These are phyloP conservation scores for Xiphophorus hellerii DNA, from an alignment of 2,113 vertebrate genomes.

Conservation along the genomic window DNA sequence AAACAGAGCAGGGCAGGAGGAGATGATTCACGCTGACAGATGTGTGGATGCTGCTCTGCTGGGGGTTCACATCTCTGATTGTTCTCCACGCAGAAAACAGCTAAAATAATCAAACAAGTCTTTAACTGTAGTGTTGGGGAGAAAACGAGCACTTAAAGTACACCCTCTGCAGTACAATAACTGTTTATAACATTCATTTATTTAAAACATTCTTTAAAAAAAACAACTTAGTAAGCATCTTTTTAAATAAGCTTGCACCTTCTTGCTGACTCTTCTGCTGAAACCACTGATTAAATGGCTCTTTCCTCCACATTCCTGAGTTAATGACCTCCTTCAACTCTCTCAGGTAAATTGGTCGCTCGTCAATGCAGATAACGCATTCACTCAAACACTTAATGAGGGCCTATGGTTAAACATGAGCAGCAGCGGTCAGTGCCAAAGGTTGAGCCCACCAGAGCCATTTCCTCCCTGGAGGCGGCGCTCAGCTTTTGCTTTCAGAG, in stretches of 20 bases:
- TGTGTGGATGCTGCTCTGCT: slow-evolving; percentile 13
- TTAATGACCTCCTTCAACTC: slow-evolving; percentile 38
- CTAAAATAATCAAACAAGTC: slow-evolving; percentile 13
- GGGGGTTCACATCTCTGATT: slow-evolving; percentile 2
- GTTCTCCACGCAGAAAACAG: slow-evolving; percentile 1
- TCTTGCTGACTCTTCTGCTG: slow-evolving; percentile 13
- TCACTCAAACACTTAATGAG: slow-evolving; percentile 12
- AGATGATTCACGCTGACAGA: slow-evolving; percentile 56
- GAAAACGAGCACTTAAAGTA: background rate
- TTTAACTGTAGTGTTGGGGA: background rate
- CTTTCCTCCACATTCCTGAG: background rate
- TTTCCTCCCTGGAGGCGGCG: slow-evolving; percentile 21
- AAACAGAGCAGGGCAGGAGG: slow-evolving; percentile 41
- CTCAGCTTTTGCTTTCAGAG: slow-evolving; percentile 38
- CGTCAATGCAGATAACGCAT: slow-evolving; percentile 27
- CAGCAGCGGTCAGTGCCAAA: slow-evolving; percentile 1
- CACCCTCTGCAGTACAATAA: background rate
- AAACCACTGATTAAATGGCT: slow-evolving; percentile 22
- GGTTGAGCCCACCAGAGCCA: slow-evolving; percentile 11
- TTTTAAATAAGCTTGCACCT: background rate
- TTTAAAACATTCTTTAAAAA: background rate
- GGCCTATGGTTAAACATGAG: slow-evolving; percentile 55
- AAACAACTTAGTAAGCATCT: background rate
- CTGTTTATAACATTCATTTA: background rate
- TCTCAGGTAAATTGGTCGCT: slow-evolving; percentile 20